A percentile compares a stretch with the other conserved stretches of the same genome.
Conservation (phyloP, 2,113 vertebrate genomes). For the Rhea pennata region DNA sequence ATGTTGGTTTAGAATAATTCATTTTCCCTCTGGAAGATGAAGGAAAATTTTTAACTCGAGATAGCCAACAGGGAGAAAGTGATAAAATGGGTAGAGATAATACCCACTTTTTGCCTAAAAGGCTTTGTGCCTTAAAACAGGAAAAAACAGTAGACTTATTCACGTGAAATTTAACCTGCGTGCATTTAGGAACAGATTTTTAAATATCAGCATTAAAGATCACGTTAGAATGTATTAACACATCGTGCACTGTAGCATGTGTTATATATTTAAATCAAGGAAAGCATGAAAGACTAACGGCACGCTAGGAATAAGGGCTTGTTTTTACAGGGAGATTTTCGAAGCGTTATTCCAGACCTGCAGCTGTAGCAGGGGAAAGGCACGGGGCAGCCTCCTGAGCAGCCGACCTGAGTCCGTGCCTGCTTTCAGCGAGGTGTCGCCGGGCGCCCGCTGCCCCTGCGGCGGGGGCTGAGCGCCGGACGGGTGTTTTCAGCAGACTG, state of each 20-base stretch:
- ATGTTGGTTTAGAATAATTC: background rate
- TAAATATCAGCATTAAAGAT: constrained; percentile 78
- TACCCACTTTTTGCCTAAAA: background rate
- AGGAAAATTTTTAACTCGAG: constrained; percentile 45
- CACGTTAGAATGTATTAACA: constrained; percentile 75
- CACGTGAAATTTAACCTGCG: constrained; percentile 32
- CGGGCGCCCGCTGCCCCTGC: too few species aligned
- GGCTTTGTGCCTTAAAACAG: background rate
- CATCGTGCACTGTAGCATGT: constrained; percentile 64
- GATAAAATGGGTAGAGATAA: background rate
- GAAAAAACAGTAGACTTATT: background rate
- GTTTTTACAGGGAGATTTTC: constrained; percentile 20
- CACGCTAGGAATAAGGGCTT: constrained; percentile 7
- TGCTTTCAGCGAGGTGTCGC: too few species aligned
- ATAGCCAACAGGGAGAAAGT: constrained; percentile 4
- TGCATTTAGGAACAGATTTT: constrained; percentile 72
- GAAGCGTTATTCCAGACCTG: constrained; percentile 36
- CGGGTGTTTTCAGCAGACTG: background rate
- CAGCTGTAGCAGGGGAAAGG: background rate
- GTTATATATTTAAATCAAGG: constrained; percentile 67
- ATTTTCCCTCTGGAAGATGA: constrained; percentile 5
- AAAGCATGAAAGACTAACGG: constrained; percentile 52
- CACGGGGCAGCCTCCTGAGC: background rate
- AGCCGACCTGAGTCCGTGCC: too few species aligned
- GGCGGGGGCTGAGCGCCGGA: too few species aligned